phyloP scores from a whole-genome alignment of 1,140 invertebrate genomes.

The Pissodes strobi region DNA sequence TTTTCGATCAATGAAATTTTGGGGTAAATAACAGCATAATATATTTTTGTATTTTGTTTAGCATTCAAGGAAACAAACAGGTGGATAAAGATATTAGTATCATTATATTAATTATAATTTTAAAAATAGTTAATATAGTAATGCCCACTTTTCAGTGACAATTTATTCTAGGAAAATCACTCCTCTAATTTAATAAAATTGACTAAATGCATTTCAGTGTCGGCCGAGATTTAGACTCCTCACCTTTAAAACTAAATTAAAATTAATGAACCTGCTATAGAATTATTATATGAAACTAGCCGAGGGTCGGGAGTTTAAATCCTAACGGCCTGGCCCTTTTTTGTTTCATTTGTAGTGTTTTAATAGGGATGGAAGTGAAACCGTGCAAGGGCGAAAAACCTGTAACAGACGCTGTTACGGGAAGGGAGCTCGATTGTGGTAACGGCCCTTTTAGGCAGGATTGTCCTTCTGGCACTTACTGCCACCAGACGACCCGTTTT shows the following conservation, averaged over 20 bases:
- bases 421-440: constrained; percentile 83
- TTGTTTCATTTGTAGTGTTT: constrained; percentile 27
- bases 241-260: constrained; percentile 21
- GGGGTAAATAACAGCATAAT: too few species aligned
- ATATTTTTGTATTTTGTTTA: too few species aligned
- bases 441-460: constrained; percentile 74
- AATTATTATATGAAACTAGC: constrained; percentile 14
- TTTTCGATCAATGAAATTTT: too few species aligned
- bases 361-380: constrained; percentile 77
- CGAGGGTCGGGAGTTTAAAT: constrained; percentile 21
- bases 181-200: constrained; percentile 2
- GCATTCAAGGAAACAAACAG: too few species aligned
- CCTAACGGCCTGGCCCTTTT: constrained; percentile 9
- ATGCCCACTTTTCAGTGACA: too few species aligned
- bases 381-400: constrained; percentile 85
- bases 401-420: constrained; percentile 69
- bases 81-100: too few species aligned
- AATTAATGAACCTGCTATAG: constrained; percentile 15
- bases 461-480: constrained; percentile 82
- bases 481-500: constrained; percentile 79
- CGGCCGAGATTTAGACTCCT: constrained; percentile 6
- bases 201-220: constrained; percentile 4
- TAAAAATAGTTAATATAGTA: too few species aligned
- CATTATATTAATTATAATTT: too few species aligned
- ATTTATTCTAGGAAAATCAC: too few species aligned